A percentile compares a stretch with the other conserved stretches of the same genome.
phyloP scores from a whole-genome alignment of 2,888 invertebrate genomes.

The Melanostoma mellinum region DNA sequence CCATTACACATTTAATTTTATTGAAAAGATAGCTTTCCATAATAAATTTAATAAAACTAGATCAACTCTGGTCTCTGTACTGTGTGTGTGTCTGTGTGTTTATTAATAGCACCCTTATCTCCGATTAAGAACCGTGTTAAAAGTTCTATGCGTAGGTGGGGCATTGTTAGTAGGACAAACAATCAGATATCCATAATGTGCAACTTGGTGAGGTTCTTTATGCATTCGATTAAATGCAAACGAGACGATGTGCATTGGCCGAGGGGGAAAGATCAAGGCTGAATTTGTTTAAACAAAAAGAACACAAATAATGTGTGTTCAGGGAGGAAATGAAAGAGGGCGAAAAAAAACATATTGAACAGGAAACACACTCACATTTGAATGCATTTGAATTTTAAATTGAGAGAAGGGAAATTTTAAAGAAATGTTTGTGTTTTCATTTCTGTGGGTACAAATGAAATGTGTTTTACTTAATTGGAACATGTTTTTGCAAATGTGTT shows the following conservation, averaged over 20 bases:
- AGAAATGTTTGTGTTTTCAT: too few species aligned
- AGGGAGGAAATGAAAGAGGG: neutral
- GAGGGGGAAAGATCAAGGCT: conserved; percentile 64
- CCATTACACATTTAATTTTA: conserved; percentile 15
- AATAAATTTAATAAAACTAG: conserved; percentile 52
- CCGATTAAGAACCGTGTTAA: conserved; percentile 46
- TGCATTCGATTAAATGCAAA: conserved; percentile 37
- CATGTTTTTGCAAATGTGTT: too few species aligned
- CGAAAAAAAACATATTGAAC: conserved; percentile 6
- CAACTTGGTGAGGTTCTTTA: conserved; percentile 32
- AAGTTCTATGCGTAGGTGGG: conserved; percentile 35
- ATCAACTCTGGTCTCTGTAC: conserved; percentile 11
- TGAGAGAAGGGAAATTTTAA: too few species aligned
- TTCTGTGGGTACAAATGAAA: too few species aligned
- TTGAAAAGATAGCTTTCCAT: conserved; percentile 38
- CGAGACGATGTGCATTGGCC: conserved; percentile 8
- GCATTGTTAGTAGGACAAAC: conserved; percentile 34
- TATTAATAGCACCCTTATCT: conserved; percentile 20
- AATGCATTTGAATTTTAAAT: conserved; percentile 29
- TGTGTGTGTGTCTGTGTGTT: conserved; percentile 7
- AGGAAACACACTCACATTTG: conserved; percentile 21
- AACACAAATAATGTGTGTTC: neutral
- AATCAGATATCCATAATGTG: conserved; percentile 8
- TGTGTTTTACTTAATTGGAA: too few species aligned
- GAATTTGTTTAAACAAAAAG: conserved; percentile 41